Evolutionary conservation across 2,113 vertebrate genomes (phyloP).

Genomic region (Osmerus mordax): DNA sequence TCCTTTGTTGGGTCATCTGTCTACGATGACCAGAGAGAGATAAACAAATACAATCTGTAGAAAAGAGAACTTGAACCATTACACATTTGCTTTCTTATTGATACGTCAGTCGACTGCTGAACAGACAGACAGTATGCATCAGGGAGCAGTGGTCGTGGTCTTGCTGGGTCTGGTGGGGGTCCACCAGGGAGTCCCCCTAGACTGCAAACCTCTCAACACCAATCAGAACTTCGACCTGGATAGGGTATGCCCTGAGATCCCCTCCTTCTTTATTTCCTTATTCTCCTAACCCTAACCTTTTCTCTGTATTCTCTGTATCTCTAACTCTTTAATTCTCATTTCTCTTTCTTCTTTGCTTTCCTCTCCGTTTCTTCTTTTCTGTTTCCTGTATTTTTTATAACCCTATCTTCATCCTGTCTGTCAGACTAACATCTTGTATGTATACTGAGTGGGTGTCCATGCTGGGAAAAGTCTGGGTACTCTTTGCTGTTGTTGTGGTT

Average conservation of each 20-base stretch:
- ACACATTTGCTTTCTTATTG: neutral
- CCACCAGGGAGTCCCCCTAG: conserved; percentile 49
- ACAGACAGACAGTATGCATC: conserved; percentile 50
- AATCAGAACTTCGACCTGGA: conserved; percentile 81
- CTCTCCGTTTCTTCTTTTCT: neutral
- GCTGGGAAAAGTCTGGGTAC: too few relatives aligned
- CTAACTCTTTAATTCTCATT: too few relatives aligned
- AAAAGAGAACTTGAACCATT: neutral
- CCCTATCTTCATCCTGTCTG: too few relatives aligned
- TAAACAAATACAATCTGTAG: neutral
- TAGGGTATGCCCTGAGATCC: conserved; percentile 66
- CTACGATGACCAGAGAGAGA: neutral
- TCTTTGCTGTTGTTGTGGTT: too few relatives aligned
- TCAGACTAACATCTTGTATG: too few relatives aligned
- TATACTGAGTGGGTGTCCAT: too few relatives aligned
- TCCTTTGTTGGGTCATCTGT: neutral
- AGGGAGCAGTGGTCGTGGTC: conserved; percentile 38
- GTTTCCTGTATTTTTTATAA: too few relatives aligned
- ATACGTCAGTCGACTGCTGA: conserved; percentile 4
- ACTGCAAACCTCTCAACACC: conserved; percentile 61
- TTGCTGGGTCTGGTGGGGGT: conserved; percentile 45
- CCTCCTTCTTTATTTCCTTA: neutral
- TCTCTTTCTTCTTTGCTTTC: neutral
- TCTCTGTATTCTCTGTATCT: neutral
- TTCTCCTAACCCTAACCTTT: neutral